Conservation (phyloP, 2,888 invertebrate genomes). For the Clitarchus hookeri region DNA sequence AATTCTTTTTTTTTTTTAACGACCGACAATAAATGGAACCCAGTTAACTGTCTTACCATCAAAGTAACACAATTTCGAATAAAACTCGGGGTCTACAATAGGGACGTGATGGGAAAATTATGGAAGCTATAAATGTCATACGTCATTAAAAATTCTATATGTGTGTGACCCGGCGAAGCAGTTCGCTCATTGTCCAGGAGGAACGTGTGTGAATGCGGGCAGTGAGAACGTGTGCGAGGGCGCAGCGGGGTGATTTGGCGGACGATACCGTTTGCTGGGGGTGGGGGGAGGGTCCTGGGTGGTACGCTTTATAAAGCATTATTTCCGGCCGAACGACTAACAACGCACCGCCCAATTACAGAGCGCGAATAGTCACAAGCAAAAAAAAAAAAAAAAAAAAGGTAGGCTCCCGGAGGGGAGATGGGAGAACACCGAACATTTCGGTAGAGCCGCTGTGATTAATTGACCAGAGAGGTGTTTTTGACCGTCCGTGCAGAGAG, state of each 20-base stretch:
- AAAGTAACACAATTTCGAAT: background rate
- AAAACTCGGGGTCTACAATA: background rate
- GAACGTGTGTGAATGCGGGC: background rate
- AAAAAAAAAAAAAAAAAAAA: background rate
- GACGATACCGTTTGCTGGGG: background rate
- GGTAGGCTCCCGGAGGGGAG: background rate
- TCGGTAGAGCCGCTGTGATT: constrained; percentile 1
- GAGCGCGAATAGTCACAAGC: constrained; percentile 8
- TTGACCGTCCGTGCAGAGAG: background rate
- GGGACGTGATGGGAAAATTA: background rate
- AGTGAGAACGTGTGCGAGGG: background rate
- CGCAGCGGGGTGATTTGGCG: background rate
- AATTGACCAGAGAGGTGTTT: constrained; percentile 14
- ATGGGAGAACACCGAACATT: background rate
- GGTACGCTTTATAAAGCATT: background rate
- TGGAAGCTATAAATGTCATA: constrained; percentile 1
- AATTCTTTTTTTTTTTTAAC: background rate
- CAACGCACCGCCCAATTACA: constrained; percentile 14
- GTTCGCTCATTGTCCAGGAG: background rate
- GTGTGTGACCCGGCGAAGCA: background rate
- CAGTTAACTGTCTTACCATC: background rate
- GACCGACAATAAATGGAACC: background rate
- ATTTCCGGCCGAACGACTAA: constrained; percentile 8
- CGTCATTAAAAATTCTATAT: background rate
- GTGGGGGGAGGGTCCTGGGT: background rate